Base-by-base conservation (phyloP, 1,140 invertebrate genomes). In the Oryctes rhinoceros region DNA sequence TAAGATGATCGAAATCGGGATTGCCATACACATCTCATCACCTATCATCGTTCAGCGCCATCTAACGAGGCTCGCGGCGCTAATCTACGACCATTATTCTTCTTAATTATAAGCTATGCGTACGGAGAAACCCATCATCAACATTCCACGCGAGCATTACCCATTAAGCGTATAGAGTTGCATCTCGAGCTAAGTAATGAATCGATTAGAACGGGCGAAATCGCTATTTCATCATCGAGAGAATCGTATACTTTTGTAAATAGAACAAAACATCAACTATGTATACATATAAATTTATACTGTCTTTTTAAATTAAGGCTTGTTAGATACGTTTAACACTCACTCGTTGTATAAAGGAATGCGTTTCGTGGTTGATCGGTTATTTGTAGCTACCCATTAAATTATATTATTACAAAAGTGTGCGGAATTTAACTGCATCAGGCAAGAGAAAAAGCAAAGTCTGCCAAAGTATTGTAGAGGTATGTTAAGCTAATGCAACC, bases 71-170 rank as follows among this genome's bases (percentile, higher is more conserved):
- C 53, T 59, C 15, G 15, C 18, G 18, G 53, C 11, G 3, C 18
- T 59, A 18, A 59, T 59, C 15, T 59, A 59, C 53, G 53, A 59
- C 53, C 18, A 59, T 59, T 59, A 59, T 59, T 59, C 15, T 59
- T 59, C 53, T 59, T 59, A 59, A 59, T 59, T 59, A 59, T 59
- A 59, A 59, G 15, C 53, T 59, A 59, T 59, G 18, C 15, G 53
- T 18, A 18, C 53, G 3, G 53, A 59, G 53, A 18, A 18, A 18
- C 53, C 15, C 15, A 18, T 59, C 53, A 59, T 59, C 15, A 59
- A 59, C 53, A 59, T 59, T 59, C 53, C 53, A 18, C 6, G 53
- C 53, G 18, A n/a, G 13, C 53, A 59, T 18, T 59, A 59, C 53
- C 53, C 53, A 59, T 18, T 59, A 18, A 18, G 15, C 53, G 15